A percentile compares a stretch with the other conserved stretches of the same genome.
phyloP scores from a whole-genome alignment of 1,140 invertebrate genomes.

The Drosophila elegans region DNA sequence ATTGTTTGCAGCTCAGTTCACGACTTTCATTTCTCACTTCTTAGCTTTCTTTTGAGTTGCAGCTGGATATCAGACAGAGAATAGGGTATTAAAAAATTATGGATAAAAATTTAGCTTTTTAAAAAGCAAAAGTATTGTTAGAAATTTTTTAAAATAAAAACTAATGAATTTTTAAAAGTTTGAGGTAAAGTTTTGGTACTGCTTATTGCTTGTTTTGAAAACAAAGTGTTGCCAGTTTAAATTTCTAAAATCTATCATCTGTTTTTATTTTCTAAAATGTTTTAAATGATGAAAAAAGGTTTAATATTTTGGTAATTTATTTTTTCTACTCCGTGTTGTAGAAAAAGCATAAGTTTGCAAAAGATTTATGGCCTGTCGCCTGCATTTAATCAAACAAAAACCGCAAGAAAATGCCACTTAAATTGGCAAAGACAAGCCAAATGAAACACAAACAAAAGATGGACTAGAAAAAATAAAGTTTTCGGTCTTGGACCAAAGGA shows the following conservation, averaged over 20 bases:
- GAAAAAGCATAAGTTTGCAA: constrained; percentile 8
- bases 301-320: too few species aligned
- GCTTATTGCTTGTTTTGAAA: too few species aligned
- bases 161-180: too few species aligned
- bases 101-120: background rate
- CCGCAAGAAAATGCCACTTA: constrained; percentile 29
- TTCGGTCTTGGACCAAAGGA: constrained; percentile 10
- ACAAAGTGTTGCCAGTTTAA: too few species aligned
- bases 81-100: background rate
- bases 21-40: constrained; percentile 14
- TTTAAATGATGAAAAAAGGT: too few species aligned
- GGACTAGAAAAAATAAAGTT: constrained; percentile 2
- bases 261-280: too few species aligned
- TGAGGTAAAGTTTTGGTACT: too few species aligned
- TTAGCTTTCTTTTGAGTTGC: background rate
- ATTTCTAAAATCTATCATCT: too few species aligned
- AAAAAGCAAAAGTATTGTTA: too few species aligned
- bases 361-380: constrained; percentile 48
- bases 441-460: constrained; percentile 13
- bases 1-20: constrained; percentile 36
- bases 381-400: constrained; percentile 23
- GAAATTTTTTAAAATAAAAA: too few species aligned
- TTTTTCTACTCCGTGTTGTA: background rate
- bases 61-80: constrained; percentile 5
- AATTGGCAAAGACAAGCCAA: constrained; percentile 19